These are phyloP conservation scores for Glomeris maerens DNA, from an alignment of 1,140 invertebrate species.

Conservation along the genomic window DNA sequence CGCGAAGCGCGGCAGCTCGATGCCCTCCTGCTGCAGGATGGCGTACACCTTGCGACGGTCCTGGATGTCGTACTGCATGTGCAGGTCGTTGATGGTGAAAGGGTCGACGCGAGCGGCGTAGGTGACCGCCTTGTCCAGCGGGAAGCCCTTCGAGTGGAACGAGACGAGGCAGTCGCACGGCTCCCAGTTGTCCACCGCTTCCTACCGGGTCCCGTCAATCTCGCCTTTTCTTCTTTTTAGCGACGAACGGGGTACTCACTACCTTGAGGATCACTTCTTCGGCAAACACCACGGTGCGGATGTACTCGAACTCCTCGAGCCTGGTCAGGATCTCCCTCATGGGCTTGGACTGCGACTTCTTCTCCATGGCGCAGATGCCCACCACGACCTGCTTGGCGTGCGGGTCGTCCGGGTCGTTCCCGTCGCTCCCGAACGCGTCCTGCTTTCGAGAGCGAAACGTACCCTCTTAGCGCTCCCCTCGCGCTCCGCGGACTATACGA, in stretches of 20 bases:
- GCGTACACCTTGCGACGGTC: conserved; percentile 82
- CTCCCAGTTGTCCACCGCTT: conserved; percentile 96
- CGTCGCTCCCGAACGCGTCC: conserved; percentile 5
- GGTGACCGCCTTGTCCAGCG: conserved; percentile 92
- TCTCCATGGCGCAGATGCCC: conserved; percentile 96
- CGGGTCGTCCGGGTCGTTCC: conserved; percentile 6
- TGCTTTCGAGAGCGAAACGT: too few species aligned
- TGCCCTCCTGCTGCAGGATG: conserved; percentile 83
- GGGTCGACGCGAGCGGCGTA: conserved; percentile 89
- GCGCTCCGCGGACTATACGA: conserved; percentile 2
- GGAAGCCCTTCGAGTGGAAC: conserved; percentile 96
- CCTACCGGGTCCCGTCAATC: too few species aligned
- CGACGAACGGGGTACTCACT: too few species aligned
- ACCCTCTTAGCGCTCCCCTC: neutral
- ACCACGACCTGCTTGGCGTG: conserved; percentile 62
- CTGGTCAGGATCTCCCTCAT: conserved; percentile 96
- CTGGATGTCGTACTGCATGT: conserved; percentile 96
- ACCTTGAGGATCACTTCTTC: conserved; percentile 89
- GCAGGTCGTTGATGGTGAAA: conserved; percentile 95
- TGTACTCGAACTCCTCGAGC: conserved; percentile 89
- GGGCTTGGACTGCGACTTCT: conserved; percentile 94
- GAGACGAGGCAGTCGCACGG: conserved; percentile 94
- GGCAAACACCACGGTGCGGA: conserved; percentile 80
- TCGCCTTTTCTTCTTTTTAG: too few species aligned
- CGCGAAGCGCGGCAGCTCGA: conserved; percentile 94